Base-by-base conservation (phyloP, 2,888 invertebrate genomes). In the Hirtodrosophila alboralis region DNA sequence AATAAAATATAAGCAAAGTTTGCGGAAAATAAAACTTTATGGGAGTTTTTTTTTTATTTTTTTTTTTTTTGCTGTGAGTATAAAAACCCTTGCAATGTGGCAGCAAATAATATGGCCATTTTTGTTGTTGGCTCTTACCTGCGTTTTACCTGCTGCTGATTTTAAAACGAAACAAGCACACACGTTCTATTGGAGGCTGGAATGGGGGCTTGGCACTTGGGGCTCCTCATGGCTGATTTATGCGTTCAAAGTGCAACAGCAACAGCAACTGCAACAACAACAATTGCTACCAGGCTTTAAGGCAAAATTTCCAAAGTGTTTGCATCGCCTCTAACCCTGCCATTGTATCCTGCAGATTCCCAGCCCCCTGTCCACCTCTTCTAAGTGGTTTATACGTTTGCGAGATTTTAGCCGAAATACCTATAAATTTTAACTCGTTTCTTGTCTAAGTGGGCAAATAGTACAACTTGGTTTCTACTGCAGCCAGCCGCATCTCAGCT, bases 381-480 rank as follows among this genome's bases (percentile, higher is more conserved):
- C 66, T 80, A 80, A 80, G 86, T 80, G 80, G 80, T 68, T 80
- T 80, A 83, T 75, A 79, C 84, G 80, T 67, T 73, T 60, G 76
- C 80, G 64, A 83, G 86, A 85, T 80, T 85, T 80, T 80, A 62
- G 65, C 44, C 80, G 79, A 85, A 85, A 80, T 79, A 83, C 79
- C 86, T 83, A 80, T 80, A 80, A 80, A 80, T 80, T 80, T 83
- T 73, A 85, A 79, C 86, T 79, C 84, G 57, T 72, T 85, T 66
- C 60, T 58, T 62, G 66, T 79, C 69, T 78, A 79, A 80, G 84
- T 83, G 84, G 79, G 85, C 75, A 85, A 71, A 72, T 68, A 23
- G 23, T 23, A 75, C 68, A 62, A 66, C 62, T 63, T 84, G 53
- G 51, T 49, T n/a, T 31, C 45, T 45, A 43, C 57, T 60, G 45